Evolutionary conservation across 1,140 invertebrate species (phyloP).

Genomic region (Procambarus clarkii): DNA sequence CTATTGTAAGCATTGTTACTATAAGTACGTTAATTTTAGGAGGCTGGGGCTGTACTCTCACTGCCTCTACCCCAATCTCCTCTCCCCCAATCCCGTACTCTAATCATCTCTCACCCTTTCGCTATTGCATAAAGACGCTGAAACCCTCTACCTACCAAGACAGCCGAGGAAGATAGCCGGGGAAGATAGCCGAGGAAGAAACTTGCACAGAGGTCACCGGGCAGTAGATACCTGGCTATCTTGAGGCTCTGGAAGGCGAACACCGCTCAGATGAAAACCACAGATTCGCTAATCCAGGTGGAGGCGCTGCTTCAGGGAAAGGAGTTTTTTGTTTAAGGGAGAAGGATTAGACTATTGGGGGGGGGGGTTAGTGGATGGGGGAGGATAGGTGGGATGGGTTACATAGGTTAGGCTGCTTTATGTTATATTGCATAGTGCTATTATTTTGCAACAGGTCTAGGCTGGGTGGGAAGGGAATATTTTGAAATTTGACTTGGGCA

Average conservation of each 20-base stretch:
- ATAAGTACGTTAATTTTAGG: no score
- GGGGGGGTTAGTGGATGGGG: not conserved
- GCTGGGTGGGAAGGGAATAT: no score
- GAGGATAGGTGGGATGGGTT: no score
- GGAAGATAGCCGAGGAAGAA: not conserved
- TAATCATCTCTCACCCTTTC: not conserved
- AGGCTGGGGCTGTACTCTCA: no score
- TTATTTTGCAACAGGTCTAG: no score
- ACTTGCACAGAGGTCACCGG: not conserved
- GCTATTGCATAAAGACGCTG: not conserved
- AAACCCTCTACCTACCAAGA: not conserved
- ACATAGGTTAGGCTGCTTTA: no score
- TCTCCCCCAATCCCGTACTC: not conserved
- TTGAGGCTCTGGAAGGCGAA: not conserved
- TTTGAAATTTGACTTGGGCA: no score
- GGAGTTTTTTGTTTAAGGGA: not conserved
- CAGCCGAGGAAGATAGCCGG: not conserved
- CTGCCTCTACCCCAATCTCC: not conserved
- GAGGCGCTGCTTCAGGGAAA: not conserved
- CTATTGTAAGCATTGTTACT: no score
- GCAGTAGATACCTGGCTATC: not conserved
- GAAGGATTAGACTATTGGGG: conserved; percentile 10
- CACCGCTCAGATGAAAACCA: conserved; percentile 12
- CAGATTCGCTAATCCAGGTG: conserved; percentile 38
- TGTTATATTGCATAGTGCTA: no score